phyloP scores from a whole-genome alignment of 2,888 invertebrate genomes.

The Pheosia gnoma region DNA sequence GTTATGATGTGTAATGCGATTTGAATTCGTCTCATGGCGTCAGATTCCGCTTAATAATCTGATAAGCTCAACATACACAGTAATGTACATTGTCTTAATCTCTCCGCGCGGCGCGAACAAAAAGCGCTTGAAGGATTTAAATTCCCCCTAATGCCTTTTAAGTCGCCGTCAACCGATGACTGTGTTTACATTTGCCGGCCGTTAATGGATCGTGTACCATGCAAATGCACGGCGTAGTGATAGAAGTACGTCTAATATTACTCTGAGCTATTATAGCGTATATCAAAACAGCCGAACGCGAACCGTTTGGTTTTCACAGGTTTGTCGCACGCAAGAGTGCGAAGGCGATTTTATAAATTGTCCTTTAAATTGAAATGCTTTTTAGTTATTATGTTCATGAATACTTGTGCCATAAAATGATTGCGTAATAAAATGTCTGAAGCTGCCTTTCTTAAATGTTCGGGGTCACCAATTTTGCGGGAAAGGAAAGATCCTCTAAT shows the following conservation, averaged over 20 bases:
- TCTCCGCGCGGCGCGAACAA: conserved; percentile 49
- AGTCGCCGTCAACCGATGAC: conserved; percentile 59
- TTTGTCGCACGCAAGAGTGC: no score
- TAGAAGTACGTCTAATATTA: conserved; percentile 48
- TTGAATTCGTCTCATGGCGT: not conserved
- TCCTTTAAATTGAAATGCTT: no score
- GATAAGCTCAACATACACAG: conserved; percentile 13
- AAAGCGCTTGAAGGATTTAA: conserved; percentile 48
- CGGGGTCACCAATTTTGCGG: no score
- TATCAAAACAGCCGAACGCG: not conserved
- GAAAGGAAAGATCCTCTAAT: no score
- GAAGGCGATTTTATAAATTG: no score
- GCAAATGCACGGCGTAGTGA: conserved; percentile 51
- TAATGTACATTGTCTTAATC: conserved; percentile 46
- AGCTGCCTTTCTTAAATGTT: no score
- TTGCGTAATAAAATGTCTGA: no score
- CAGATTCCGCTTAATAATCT: conserved; percentile 5
- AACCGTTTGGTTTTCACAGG: not conserved
- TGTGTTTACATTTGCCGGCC: conserved; percentile 61
- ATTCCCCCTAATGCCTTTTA: conserved; percentile 61
- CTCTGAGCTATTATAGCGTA: conserved; percentile 26
- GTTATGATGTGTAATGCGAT: not conserved
- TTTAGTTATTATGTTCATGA: no score
- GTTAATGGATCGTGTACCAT: conserved; percentile 66
- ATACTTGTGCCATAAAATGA: no score